phyloP scores from a whole-genome alignment of 2,888 invertebrate species.

The Platycheirus rosarum region DNA sequence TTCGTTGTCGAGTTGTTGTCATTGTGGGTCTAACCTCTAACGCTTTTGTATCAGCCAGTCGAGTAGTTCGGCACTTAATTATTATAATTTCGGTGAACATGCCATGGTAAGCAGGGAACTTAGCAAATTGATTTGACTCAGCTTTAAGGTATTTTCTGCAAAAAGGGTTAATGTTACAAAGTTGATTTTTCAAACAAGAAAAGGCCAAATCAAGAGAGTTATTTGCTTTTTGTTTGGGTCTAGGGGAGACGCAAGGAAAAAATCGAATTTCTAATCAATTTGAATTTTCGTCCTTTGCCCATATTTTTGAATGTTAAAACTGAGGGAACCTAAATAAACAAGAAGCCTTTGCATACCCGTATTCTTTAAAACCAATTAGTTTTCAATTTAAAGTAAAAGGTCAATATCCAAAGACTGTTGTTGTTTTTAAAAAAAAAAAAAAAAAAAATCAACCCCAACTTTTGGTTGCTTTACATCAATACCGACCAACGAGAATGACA shows the following conservation, averaged over 20 bases:
- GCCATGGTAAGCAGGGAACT: constrained; percentile 38
- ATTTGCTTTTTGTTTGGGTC: constrained; percentile 30
- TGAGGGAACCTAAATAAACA: constrained; percentile 56
- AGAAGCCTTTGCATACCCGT: neutral
- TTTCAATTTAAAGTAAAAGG: constrained; percentile 68
- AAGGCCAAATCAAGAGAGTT: constrained; percentile 12
- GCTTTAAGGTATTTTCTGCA: neutral
- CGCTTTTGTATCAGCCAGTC: constrained; percentile 19
- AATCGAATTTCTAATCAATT: constrained; percentile 44
- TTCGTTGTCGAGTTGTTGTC: neutral
- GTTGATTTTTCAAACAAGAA: constrained; percentile 16
- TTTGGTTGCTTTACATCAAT: neutral
- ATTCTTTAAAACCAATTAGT: constrained; percentile 63
- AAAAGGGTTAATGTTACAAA: constrained; percentile 14
- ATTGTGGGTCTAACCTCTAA: neutral
- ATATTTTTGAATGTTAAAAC: neutral
- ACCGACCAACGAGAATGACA: neutral
- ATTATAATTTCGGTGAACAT: constrained; percentile 49
- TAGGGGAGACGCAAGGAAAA: constrained; percentile 6
- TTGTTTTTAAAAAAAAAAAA: constrained; percentile 15
- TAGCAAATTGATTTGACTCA: constrained; percentile 61
- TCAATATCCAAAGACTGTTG: constrained; percentile 61
- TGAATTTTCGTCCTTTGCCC: constrained; percentile 5
- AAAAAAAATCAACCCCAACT: constrained; percentile 28
- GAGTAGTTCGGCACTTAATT: constrained; percentile 53